Conservation (phyloP, 2,888 invertebrate genomes). For the Liopterus haemorrhoidalis region DNA sequence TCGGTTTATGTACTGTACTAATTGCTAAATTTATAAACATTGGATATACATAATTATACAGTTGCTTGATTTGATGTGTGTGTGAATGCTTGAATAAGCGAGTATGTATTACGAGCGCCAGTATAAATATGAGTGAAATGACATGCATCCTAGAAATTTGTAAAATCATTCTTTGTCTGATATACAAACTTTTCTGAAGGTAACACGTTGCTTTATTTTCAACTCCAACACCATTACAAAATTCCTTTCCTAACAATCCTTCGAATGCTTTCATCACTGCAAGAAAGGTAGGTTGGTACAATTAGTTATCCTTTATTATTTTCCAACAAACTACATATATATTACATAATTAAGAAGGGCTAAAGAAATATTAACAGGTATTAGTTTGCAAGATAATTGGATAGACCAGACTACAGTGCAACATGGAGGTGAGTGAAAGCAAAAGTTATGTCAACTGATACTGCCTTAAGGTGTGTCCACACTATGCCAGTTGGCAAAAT, state of each 20-base stretch:
- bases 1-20: constrained; percentile 44
- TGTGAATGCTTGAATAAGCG: constrained; percentile 36
- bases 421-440: too few species aligned
- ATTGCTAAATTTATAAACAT: constrained; percentile 45
- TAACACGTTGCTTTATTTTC: constrained; percentile 21
- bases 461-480: too few species aligned
- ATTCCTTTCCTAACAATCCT: constrained; percentile 3
- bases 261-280: neutral
- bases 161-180: constrained; percentile 52
- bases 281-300: too few species aligned
- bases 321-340: too few species aligned
- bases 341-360: too few species aligned
- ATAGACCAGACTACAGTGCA: too few species aligned
- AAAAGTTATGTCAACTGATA: too few species aligned
- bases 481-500: too few species aligned
- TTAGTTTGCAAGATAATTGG: too few species aligned
- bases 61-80: constrained; percentile 47
- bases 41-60: constrained; percentile 39
- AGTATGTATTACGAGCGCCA: constrained; percentile 9
- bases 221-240: constrained; percentile 2
- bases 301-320: too few species aligned
- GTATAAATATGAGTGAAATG: constrained; percentile 20
- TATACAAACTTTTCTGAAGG: constrained; percentile 50
- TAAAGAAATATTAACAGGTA: too few species aligned
- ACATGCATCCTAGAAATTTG: constrained; percentile 41